Conservation (phyloP, 30 jellyfish, hydroid and myxozoan genomes). For the Pseudorhiza aurosa region DNA sequence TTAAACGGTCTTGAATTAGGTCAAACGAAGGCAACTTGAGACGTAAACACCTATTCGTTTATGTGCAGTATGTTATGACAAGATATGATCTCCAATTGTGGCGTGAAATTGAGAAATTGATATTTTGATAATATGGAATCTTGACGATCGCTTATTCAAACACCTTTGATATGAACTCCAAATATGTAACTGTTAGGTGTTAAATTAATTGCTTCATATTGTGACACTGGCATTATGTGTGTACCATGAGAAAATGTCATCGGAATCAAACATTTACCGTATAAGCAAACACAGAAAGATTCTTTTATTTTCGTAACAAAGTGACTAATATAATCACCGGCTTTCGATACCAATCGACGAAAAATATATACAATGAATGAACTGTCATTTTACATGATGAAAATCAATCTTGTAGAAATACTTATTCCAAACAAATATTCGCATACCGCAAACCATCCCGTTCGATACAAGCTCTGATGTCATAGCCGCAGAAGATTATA, state of each 20-base stretch:
- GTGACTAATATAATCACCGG: neutral
- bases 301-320: neutral
- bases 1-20: neutral
- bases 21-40: neutral
- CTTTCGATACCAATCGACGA: neutral
- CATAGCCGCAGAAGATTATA: too few species aligned
- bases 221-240: slow-evolving; percentile 26
- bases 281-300: neutral
- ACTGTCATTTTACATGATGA: too few species aligned
- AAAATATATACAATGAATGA: too few species aligned
- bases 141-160: slow-evolving; percentile 39
- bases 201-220: slow-evolving; percentile 19
- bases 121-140: slow-evolving; percentile 21
- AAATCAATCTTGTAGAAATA: too few species aligned
- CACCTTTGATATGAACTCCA: slow-evolving; percentile 45
- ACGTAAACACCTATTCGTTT: slow-evolving; percentile 2
- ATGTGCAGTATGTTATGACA: slow-evolving; percentile 15
- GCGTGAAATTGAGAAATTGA: slow-evolving; percentile 4
- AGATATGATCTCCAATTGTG: slow-evolving; percentile 5
- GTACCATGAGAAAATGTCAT: slow-evolving; percentile 59
- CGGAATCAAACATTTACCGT: slow-evolving; percentile 29
- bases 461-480: too few species aligned
- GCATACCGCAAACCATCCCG: too few species aligned
- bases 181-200: slow-evolving; percentile 8
- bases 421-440: too few species aligned